phyloP scores from a whole-genome alignment of 2,113 vertebrate genomes.

The Varanus salvator region DNA sequence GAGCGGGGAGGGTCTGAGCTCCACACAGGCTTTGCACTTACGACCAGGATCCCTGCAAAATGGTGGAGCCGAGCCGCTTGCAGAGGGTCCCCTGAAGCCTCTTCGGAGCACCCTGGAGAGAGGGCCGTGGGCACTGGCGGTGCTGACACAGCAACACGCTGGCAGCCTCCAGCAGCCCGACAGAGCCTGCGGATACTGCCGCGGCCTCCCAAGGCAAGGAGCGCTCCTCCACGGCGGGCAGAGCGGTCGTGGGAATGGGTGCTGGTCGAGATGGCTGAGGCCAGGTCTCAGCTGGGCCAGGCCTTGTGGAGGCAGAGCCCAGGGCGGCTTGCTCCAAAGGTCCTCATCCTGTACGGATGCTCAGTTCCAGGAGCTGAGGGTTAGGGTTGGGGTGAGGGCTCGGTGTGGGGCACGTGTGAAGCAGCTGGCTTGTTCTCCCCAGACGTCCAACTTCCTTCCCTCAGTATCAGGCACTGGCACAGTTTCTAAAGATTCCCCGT shows the following conservation, averaged over 20 bases:
- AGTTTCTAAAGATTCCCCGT: neutral
- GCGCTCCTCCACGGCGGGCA: neutral
- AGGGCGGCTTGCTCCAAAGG: no score
- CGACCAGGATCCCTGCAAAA: no score
- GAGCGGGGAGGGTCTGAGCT: no score
- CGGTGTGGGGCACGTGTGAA: neutral
- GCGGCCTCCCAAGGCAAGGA: neutral
- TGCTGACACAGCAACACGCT: neutral
- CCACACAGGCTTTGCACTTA: neutral
- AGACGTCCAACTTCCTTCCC: neutral
- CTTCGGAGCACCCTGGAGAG: neutral
- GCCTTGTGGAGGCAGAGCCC: no score
- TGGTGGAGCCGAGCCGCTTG: neutral
- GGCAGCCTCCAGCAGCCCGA: neutral
- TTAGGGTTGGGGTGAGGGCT: neutral
- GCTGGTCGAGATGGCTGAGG: no score
- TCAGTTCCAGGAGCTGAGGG: no score
- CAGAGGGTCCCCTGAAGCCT: no score
- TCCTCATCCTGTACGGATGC: no score
- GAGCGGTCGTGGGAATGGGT: no score
- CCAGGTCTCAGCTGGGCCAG: no score
- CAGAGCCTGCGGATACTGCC: neutral
- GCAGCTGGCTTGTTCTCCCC: neutral
- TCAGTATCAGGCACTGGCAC: neutral
- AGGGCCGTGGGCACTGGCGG: neutral